phyloP scores from a whole-genome alignment of 2,888 invertebrate genomes.

The Epinotia brunnichana region DNA sequence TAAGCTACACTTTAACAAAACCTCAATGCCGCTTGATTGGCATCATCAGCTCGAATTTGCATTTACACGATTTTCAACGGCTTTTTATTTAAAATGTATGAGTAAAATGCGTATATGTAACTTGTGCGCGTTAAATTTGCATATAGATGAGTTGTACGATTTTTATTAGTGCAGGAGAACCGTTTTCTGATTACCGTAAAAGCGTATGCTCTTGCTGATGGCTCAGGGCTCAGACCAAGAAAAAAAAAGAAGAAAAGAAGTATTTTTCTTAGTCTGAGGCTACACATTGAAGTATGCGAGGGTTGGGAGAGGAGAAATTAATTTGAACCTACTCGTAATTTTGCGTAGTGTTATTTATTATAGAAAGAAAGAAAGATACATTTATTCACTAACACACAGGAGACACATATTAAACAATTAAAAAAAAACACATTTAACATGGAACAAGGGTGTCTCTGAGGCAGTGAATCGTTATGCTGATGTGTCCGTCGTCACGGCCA shows the following conservation, averaged over 20 bases:
- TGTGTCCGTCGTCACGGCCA: too few species aligned
- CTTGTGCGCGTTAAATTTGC: constrained; percentile 25
- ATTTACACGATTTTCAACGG: constrained; percentile 26
- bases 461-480: too few species aligned
- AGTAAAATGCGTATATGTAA: constrained; percentile 15
- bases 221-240: too few species aligned
- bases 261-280: too few species aligned
- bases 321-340: neutral
- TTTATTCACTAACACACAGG: too few species aligned
- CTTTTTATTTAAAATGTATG: constrained; percentile 19
- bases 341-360: neutral
- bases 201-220: too few species aligned
- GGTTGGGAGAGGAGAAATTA: neutral
- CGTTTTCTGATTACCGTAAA: neutral
- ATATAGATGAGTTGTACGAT: constrained; percentile 28
- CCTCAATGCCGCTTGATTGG: constrained; percentile 20
- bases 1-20: neutral
- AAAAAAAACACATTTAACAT: too few species aligned
- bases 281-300: too few species aligned
- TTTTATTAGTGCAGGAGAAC: neutral
- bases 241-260: too few species aligned
- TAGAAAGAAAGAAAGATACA: too few species aligned
- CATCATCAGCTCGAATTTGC: constrained; percentile 21
- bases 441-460: too few species aligned
- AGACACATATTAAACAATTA: too few species aligned